Percentiles rank a stretch among this genome's conserved stretches.
These are phyloP conservation scores for Drosophila funebris DNA, from an alignment of 1,140 invertebrate species.

Conservation along the genomic window DNA sequence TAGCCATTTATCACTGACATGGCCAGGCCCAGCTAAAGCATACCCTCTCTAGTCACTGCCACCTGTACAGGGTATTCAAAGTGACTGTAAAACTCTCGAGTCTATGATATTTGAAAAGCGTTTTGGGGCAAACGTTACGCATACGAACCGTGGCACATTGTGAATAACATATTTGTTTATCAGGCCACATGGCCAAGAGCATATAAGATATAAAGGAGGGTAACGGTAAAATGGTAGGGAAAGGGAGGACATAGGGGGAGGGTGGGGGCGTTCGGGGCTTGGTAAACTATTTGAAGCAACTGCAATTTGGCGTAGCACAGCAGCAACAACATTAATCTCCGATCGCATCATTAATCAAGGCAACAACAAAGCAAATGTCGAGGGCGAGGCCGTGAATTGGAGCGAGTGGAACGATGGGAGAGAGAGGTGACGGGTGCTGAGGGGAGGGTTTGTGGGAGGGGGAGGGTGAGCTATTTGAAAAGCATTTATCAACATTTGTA, in stretches of 20 bases:
- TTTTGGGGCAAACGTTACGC: conserved; percentile 14
- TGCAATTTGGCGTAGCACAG: conserved; percentile 58
- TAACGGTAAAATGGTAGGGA: background rate
- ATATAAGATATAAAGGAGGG: background rate
- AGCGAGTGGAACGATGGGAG: background rate
- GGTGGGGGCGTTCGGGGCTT: background rate
- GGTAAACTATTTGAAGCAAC: conserved; percentile 36
- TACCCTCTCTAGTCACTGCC: too few species aligned
- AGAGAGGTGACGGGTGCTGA: background rate
- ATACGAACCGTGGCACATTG: conserved; percentile 35
- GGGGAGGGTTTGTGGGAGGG: background rate
- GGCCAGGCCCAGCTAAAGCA: too few species aligned
- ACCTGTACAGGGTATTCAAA: background rate
- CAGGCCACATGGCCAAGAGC: conserved; percentile 19
- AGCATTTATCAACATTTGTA: conserved; percentile 78
- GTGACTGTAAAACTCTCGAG: background rate
- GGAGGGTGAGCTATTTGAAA: background rate
- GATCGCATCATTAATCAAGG: conserved; percentile 73
- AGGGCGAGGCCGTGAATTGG: background rate
- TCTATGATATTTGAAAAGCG: conserved; percentile 22
- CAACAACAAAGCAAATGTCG: conserved; percentile 38
- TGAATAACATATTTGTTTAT: conserved; percentile 31
- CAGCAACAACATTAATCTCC: conserved; percentile 68
- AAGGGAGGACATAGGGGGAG: background rate
- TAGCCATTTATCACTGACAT: too few species aligned